Conservation (phyloP, 2,888 invertebrate species). For the Bursaphelenchus okinawaensis region DNA sequence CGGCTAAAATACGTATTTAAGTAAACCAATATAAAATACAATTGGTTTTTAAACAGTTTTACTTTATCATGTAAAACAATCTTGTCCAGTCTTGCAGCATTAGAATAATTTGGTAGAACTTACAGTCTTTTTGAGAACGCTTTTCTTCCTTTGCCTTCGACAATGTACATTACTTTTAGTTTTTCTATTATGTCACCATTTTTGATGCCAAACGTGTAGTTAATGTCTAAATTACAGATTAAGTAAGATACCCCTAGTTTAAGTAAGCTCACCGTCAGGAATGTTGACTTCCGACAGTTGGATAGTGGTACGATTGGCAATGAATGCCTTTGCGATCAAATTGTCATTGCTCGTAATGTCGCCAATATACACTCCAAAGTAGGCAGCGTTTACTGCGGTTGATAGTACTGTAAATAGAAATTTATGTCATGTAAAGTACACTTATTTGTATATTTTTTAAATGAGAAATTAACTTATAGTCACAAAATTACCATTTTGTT, state of each 20-base stretch:
- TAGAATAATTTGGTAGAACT: background rate
- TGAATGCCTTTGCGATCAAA: conserved; percentile 30
- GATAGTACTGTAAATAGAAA: no score
- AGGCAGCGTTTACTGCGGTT: no score
- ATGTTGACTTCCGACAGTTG: conserved; percentile 30
- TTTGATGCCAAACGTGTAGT: background rate
- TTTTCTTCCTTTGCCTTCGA: conserved; percentile 2
- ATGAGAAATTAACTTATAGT: no score
- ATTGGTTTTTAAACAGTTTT: no score
- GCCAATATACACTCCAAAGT: background rate
- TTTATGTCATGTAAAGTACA: no score
- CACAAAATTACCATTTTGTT: no score
- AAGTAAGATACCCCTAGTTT: background rate
- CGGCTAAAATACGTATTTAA: no score
- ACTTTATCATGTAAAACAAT: no score
- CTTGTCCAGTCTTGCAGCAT: background rate
- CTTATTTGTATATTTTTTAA: no score
- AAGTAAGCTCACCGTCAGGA: conserved; percentile 2
- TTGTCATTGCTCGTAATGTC: background rate
- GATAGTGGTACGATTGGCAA: conserved; percentile 41
- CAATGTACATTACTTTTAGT: background rate
- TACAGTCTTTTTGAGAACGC: conserved; percentile 3
- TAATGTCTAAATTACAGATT: background rate
- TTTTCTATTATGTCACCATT: background rate
- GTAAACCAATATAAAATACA: no score